These are phyloP conservation scores for Onthophagus sagittarius DNA, from an alignment of 2,888 invertebrate genomes.

Conservation along the genomic window DNA sequence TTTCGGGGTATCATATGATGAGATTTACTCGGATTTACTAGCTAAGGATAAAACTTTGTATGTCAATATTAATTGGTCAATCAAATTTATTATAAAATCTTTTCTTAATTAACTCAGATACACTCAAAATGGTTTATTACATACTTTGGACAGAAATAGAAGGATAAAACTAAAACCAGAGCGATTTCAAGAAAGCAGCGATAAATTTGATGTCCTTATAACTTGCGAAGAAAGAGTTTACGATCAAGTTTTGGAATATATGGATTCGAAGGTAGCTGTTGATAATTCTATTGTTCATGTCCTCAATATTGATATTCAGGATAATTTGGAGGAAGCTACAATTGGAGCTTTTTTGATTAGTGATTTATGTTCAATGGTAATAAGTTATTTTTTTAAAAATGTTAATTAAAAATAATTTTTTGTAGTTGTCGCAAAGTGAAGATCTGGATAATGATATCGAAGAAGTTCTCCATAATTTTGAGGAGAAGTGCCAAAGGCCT, in stretches of 20 bases:
- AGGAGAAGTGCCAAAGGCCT: conserved; percentile 78
- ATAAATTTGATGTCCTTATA: conserved; percentile 92
- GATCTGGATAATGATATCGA: conserved; percentile 98
- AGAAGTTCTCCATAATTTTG: conserved; percentile 91
- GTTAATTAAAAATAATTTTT: conserved; percentile 32
- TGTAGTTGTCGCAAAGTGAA: conserved; percentile 78
- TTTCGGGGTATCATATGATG: conserved; percentile 92
- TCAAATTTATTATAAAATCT: conserved; percentile 12
- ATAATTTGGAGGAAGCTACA: conserved; percentile 99
- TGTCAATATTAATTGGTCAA: conserved; percentile 29
- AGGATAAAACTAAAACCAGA: conserved; percentile 93
- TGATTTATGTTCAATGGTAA: conserved; percentile 67
- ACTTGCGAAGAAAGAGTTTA: conserved; percentile 98
- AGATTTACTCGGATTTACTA: conserved; percentile 89
- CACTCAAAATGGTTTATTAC: conserved; percentile 95
- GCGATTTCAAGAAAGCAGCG: conserved; percentile 83
- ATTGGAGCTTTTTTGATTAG: conserved; percentile 97
- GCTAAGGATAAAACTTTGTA: conserved; percentile 89
- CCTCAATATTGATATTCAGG: conserved; percentile 97
- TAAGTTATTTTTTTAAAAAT: conserved; percentile 15
- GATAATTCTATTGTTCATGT: conserved; percentile 91
- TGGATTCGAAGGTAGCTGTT: conserved; percentile 75
- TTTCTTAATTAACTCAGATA: conserved; percentile 56
- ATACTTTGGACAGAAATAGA: conserved; percentile 96
- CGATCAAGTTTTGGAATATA: conserved; percentile 94